A percentile compares a stretch with the other conserved stretches of the same genome.
These are phyloP conservation scores for Mongoloraphidia duomilia DNA, from an alignment of 2,888 invertebrate species.

Conservation along the genomic window DNA sequence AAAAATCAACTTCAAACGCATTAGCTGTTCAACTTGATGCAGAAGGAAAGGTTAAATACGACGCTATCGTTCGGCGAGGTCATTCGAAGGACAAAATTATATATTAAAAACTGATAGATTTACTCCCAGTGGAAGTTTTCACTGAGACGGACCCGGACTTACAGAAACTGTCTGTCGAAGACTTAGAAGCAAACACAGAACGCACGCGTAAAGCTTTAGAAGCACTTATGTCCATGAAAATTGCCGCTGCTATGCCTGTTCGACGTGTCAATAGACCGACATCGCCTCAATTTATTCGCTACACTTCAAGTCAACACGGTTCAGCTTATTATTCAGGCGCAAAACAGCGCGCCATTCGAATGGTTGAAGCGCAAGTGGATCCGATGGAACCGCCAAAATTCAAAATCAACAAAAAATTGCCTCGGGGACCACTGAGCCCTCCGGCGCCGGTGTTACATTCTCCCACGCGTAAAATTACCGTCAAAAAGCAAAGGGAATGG, in stretches of 20 bases:
- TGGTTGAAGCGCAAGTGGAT: conserved; percentile 87
- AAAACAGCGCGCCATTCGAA: conserved; percentile 92
- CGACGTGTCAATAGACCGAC: conserved; percentile 85
- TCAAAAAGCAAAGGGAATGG: conserved; percentile 99
- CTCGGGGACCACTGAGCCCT: conserved; percentile 94
- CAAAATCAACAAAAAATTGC: conserved; percentile 97
- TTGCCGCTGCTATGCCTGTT: conserved; percentile 94
- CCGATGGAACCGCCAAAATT: conserved; percentile 99
- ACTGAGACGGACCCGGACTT: conserved; percentile 84
- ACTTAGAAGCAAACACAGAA: conserved; percentile 77
- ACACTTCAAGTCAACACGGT: conserved; percentile 97
- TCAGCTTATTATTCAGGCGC: conserved; percentile 89
- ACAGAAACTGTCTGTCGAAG: conserved; percentile 79
- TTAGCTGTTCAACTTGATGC: conserved; percentile 89
- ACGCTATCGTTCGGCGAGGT: conserved; percentile 86
- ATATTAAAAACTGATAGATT: conserved; percentile 84
- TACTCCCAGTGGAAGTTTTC: conserved; percentile 79
- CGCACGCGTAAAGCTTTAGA: conserved; percentile 77
- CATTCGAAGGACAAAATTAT: conserved; percentile 94
- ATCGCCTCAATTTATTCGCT: conserved; percentile 92
- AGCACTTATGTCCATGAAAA: conserved; percentile 75
- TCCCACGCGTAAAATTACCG: conserved; percentile 91
- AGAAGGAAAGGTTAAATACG: conserved; percentile 88
- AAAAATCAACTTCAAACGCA: conserved; percentile 71
- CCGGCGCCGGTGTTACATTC: conserved; percentile 98